These are phyloP conservation scores for Zaprionus gabonicus DNA, from an alignment of 1,140 invertebrate species.

Conservation along the genomic window DNA sequence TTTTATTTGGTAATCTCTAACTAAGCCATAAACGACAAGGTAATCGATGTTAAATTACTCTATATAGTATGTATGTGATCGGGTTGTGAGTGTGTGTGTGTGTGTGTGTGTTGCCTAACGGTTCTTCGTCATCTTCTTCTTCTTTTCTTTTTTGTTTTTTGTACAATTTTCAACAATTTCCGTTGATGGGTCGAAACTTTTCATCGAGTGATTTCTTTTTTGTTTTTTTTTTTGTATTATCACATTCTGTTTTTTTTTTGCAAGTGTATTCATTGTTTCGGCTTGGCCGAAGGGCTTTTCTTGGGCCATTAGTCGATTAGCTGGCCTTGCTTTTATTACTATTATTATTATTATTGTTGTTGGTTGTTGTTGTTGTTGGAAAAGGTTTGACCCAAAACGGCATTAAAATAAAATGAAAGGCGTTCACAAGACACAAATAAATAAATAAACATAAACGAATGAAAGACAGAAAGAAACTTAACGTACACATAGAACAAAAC, in stretches of 20 bases:
- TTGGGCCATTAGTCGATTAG: slow-evolving; percentile 51
- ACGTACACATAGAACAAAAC: slow-evolving; percentile 59
- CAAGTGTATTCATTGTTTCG: slow-evolving; percentile 20
- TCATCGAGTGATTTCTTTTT: slow-evolving; percentile 9
- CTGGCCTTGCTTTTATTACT: slow-evolving; percentile 8
- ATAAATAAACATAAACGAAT: slow-evolving; percentile 27
- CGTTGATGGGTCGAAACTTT: slow-evolving; percentile 52
- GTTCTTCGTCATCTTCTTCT: neutral
- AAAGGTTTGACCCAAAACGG: slow-evolving; percentile 72
- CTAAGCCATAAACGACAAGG: slow-evolving; percentile 69
- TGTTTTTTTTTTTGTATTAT: neutral
- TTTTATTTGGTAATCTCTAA: slow-evolving; percentile 72
- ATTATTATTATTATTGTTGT: slow-evolving; percentile 16
- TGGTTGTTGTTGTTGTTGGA: slow-evolving; percentile 14
- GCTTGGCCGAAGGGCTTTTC: slow-evolving; percentile 5
- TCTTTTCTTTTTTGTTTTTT: slow-evolving; percentile 10
- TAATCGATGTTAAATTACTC: slow-evolving; percentile 74
- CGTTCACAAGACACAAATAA: slow-evolving; percentile 70
- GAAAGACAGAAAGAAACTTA: slow-evolving; percentile 14
- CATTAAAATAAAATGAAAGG: slow-evolving; percentile 74
- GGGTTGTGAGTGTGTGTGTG: slow-evolving; percentile 6
- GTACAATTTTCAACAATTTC: slow-evolving; percentile 58
- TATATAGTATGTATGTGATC: slow-evolving; percentile 35
- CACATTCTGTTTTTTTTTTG: slow-evolving; percentile 3
- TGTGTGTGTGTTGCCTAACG: slow-evolving; percentile 14